These are phyloP conservation scores for Hydrophis major DNA, from an alignment of 2,797 vertebrate genomes.

Conservation along the genomic window DNA sequence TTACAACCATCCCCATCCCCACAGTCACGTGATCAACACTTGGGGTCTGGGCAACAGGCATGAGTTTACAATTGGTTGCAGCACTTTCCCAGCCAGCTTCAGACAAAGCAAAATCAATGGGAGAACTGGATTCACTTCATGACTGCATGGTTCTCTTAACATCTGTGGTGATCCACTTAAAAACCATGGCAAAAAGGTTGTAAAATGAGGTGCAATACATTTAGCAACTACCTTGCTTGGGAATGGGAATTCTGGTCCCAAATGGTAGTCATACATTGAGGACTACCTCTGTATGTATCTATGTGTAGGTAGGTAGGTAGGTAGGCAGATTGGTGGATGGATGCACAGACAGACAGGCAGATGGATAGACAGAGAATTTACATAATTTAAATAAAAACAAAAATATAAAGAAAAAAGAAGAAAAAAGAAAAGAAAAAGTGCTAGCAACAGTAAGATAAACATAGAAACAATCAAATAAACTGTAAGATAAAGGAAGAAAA, in stretches of 20 bases:
- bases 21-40: background rate
- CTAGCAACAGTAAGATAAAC: background rate
- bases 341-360: too few species aligned
- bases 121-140: background rate
- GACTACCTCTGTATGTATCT: background rate
- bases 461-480: too few species aligned
- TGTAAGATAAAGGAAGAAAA: background rate
- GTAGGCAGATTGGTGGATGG: too few species aligned
- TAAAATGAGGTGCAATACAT: background rate
- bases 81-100: background rate
- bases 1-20: background rate
- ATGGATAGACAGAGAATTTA: background rate
- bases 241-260: background rate
- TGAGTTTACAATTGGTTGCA: background rate
- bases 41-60: background rate
- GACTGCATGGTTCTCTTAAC: background rate
- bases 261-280: background rate
- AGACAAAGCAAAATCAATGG: background rate
- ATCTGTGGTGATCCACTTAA: background rate
- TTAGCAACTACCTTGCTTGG: background rate
- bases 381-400: background rate
- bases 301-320: background rate
- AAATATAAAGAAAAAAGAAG: background rate
- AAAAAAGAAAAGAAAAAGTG: background rate
- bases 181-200: background rate